phyloP scores from a whole-genome alignment of 2,113 vertebrate species.

The crab-eating macaque (Macaca fascicularis) region T2T-MFA8v1.1 NC_088391.1:62650501-62651000 shows the following conservation, averaged over 20 bases:
- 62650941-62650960: background rate
- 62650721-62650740: background rate
- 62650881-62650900: background rate
- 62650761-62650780: background rate
- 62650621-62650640: background rate
- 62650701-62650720: background rate
- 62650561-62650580: background rate
- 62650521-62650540: background rate
- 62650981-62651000: background rate
- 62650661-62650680: background rate
- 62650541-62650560: background rate
- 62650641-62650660: background rate
- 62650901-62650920: background rate
- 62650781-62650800: background rate
- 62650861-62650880: background rate
- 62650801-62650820: constrained; percentile 24
- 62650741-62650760: background rate
- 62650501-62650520: background rate
- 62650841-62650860: background rate
- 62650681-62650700: background rate
- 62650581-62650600: background rate
- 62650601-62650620: background rate
- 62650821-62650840: background rate
- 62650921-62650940: background rate
- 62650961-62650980: constrained; percentile 1